phyloP scores from a whole-genome alignment of 2,888 invertebrate genomes.

The Aromia moschata region DNA sequence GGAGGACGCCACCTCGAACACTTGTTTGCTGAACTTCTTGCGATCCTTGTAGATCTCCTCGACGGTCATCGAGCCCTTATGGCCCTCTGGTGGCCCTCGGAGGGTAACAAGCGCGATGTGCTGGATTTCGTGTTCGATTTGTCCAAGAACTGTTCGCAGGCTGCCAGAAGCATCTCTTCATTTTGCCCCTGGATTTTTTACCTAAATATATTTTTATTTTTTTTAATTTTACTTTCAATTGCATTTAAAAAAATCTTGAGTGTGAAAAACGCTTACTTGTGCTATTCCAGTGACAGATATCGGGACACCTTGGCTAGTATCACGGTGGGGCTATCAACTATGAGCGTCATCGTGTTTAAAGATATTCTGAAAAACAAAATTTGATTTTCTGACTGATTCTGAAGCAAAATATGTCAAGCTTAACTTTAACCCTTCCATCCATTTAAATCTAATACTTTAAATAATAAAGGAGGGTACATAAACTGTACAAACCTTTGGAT shows the following conservation, averaged over 20 bases:
- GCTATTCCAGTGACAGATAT: slow-evolving; percentile 98
- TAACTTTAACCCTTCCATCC: no score
- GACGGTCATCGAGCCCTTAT: slow-evolving; percentile 97
- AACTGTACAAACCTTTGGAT: slow-evolving; percentile 76
- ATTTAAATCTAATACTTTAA: no score
- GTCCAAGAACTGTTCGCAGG: slow-evolving; percentile 93
- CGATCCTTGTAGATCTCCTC: slow-evolving; percentile 97
- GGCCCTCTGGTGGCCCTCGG: slow-evolving; percentile 91
- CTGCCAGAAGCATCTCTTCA: slow-evolving; percentile 88
- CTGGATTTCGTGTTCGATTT: slow-evolving; percentile 88
- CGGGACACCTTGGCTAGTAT: slow-evolving; percentile 95
- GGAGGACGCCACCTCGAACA: slow-evolving; percentile 94
- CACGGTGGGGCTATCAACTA: slow-evolving; percentile 96
- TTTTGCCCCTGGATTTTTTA: slow-evolving; percentile 90
- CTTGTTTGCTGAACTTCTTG: slow-evolving; percentile 94
- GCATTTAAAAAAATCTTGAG: no score
- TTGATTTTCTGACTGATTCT: no score
- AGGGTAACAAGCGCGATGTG: slow-evolving; percentile 91
- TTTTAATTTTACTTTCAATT: no score
- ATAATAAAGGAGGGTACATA: no score
- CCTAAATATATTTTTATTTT: slow-evolving; percentile 67
- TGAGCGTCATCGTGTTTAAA: slow-evolving; percentile 95
- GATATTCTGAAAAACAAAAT: slow-evolving; percentile 76
- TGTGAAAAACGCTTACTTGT: slow-evolving; percentile 73
- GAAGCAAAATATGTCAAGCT: no score